Conservation (phyloP, 2,888 invertebrate genomes). For the Ecdyonurus torrentis region DNA sequence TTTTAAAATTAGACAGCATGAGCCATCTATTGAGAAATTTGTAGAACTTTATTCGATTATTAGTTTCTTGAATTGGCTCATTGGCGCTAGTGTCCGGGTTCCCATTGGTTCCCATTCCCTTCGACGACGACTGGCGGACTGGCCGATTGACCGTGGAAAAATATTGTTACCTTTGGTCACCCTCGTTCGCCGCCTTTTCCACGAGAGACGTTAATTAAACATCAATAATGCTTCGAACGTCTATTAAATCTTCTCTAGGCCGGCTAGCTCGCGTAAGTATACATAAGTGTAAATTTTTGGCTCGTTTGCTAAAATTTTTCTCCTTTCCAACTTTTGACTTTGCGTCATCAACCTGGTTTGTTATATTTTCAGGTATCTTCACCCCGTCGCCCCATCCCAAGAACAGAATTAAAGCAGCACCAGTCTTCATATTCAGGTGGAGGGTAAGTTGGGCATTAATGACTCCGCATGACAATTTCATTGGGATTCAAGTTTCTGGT, state of each 20-base stretch:
- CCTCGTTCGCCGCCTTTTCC: not conserved
- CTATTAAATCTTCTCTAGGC: not conserved
- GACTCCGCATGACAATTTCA: no score
- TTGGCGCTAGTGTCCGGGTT: no score
- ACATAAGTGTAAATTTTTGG: not conserved
- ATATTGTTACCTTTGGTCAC: not conserved
- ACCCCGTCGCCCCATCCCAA: not conserved
- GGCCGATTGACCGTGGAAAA: not conserved
- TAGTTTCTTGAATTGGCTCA: no score
- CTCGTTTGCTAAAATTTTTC: no score
- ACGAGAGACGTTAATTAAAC: not conserved
- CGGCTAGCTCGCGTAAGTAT: not conserved
- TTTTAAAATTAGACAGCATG: no score
- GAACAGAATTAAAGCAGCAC: not conserved
- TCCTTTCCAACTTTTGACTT: no score
- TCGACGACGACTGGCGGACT: not conserved
- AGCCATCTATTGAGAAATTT: no score
- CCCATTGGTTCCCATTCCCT: no score
- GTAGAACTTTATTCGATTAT: no score
- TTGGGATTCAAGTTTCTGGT: no score
- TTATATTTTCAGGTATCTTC: not conserved
- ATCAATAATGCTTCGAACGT: conserved; percentile 1
- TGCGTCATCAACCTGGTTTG: no score
- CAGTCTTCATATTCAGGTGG: not conserved
- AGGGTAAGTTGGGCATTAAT: not conserved